These are phyloP conservation scores for Bradynema listronoti DNA, from an alignment of 1,140 invertebrate species.

Conservation along the genomic window DNA sequence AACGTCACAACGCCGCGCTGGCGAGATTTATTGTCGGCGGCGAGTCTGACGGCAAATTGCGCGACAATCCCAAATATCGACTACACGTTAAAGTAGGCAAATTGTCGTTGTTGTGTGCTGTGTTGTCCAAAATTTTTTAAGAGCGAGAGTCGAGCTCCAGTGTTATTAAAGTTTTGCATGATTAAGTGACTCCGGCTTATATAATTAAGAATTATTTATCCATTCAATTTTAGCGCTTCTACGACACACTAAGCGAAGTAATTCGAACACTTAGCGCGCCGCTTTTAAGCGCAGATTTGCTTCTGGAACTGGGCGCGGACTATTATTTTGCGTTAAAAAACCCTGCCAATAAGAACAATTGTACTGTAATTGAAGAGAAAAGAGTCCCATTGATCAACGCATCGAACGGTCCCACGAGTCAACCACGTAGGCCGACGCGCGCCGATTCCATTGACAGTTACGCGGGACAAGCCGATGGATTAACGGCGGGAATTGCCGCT, in stretches of 20 bases:
- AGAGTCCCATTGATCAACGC: conserved; percentile 35
- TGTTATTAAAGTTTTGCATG: conserved; percentile 20
- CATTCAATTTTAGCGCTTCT: conserved; percentile 28
- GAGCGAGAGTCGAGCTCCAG: conserved; percentile 15
- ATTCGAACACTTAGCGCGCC: conserved; percentile 31
- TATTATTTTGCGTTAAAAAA: conserved; percentile 1
- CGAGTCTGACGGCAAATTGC: conserved; percentile 4
- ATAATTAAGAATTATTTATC: neutral
- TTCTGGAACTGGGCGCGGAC: conserved; percentile 27
- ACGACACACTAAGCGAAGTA: conserved; percentile 22
- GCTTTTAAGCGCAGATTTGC: conserved; percentile 4
- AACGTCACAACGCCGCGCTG: conserved; percentile 19
- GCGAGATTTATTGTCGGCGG: conserved; percentile 22
- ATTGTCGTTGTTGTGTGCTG: too few relatives aligned
- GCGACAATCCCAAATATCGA: too few relatives aligned
- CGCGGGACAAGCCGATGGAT: too few relatives aligned
- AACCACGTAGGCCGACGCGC: neutral
- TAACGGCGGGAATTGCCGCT: too few relatives aligned
- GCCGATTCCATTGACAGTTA: too few relatives aligned
- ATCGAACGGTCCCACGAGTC: conserved; percentile 31
- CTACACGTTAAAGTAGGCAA: too few relatives aligned
- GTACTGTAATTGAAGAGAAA: conserved; percentile 17
- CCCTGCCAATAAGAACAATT: neutral
- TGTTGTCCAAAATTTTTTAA: conserved; percentile 16
- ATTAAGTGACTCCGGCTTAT: neutral